A percentile compares a stretch with the other conserved stretches of the same genome.
phyloP scores from a whole-genome alignment of 2,113 vertebrate species.

The Quiscalus mexicanus region DNA sequence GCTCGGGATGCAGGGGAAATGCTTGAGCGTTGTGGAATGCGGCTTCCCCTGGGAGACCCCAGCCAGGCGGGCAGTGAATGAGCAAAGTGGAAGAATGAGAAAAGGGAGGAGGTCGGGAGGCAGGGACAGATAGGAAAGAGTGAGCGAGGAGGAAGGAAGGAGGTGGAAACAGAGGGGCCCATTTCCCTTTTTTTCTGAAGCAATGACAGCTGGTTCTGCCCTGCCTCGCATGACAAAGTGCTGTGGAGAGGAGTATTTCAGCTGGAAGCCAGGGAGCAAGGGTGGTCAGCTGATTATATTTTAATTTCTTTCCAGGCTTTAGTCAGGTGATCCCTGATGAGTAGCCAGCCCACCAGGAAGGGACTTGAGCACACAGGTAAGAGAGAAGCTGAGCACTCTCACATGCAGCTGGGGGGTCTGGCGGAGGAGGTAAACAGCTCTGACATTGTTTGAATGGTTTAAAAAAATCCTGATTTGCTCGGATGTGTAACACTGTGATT shows the following conservation, averaged over 20 bases:
- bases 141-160: slow-evolving; percentile 73
- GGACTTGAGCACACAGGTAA: slow-evolving; percentile 58
- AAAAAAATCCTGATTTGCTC: neutral
- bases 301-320: slow-evolving; percentile 40
- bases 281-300: slow-evolving; percentile 71
- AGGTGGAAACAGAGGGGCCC: slow-evolving; percentile 66
- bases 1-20: slow-evolving; percentile 78
- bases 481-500: neutral
- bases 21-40: slow-evolving; percentile 82
- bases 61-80: slow-evolving; percentile 60
- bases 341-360: slow-evolving; percentile 47
- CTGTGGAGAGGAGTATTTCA: slow-evolving; percentile 55
- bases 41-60: slow-evolving; percentile 82
- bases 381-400: neutral
- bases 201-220: slow-evolving; percentile 76
- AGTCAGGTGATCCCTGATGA: slow-evolving; percentile 70
- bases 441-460: slow-evolving; percentile 12
- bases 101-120: slow-evolving; percentile 69
- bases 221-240: slow-evolving; percentile 66
- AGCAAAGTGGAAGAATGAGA: slow-evolving; percentile 49
- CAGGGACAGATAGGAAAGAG: slow-evolving; percentile 71
- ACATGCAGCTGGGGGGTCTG: neutral
- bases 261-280: slow-evolving; percentile 38
- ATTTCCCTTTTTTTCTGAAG: slow-evolving; percentile 70
- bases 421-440: neutral